Evolutionary conservation across 1,140 invertebrate genomes (phyloP), one percentile per base, ranked within the genome.

Genomic region (Sinella curviseta): DNA sequence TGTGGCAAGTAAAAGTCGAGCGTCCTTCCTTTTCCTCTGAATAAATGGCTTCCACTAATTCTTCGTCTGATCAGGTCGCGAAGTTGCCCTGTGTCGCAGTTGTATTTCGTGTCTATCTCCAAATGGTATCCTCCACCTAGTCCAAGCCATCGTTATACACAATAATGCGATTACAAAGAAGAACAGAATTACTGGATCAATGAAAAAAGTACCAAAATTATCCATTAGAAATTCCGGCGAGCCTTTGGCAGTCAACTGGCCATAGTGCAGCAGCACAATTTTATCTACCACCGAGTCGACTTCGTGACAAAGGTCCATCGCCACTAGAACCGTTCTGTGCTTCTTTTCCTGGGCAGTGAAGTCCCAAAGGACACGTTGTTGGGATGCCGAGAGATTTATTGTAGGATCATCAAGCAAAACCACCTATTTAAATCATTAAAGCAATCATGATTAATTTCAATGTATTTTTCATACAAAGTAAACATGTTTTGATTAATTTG

Each of bases 361-460:
- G 16, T 75, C 74, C 74, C 74, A 75, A 4, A 54, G 17, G 24
- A 75, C 39, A 8, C 16, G 35, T 54, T 48, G 17, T 30, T 75
- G 34, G 31, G 74, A 4, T 36, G 34, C 34, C 8, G 3, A 31
- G 33, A 75, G 20, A 26, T 48, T n/a, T 48, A 26, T 14, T 1
- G 74, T 75, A 14, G 74, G 74, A 26, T 75, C 74, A 30, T 75
- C 74, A 14, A 75, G 36, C 1, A 75, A 35, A 26, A 75, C 74
- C 12, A 74, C 70, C 55, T 60, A 4, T 17, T 17, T 60, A 60
- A 48, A 48, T 17, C n/a, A n/a, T n/a, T n/a, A n/a, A n/a, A n/a
- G 8, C 20, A 48, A 48, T 48, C 8, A 48, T 8, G 8, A 20
- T 48, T 8, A 48, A 48, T 48, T 48, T 48, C 39, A 48, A 48